phyloP scores from a whole-genome alignment of 2,797 vertebrate genomes.

The Picus viridis region DNA sequence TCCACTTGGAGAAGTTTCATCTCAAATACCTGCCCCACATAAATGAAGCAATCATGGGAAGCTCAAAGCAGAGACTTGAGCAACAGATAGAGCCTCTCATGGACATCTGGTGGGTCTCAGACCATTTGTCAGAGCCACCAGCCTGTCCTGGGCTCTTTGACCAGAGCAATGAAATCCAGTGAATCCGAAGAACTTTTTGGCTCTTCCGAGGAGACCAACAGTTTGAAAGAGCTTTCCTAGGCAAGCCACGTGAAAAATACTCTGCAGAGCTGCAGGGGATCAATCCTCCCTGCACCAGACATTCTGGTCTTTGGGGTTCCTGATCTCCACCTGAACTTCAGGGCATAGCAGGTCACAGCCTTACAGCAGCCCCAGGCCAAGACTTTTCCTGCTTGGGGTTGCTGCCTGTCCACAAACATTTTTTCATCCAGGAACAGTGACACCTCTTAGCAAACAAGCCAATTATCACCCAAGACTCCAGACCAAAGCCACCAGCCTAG shows the following conservation, averaged over 20 bases:
- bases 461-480: not conserved
- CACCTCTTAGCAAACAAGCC: not conserved
- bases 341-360: not conserved
- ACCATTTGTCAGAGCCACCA: not conserved
- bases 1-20: not conserved
- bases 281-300: not conserved
- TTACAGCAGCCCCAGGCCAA: not conserved
- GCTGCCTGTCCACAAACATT: not conserved
- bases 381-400: rapidly evolving
- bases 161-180: not conserved
- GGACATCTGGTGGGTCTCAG: not conserved
- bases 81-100: not conserved
- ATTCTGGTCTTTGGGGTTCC: rapidly evolving
- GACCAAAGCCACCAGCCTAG: not conserved
- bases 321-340: not conserved
- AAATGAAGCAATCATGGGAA: not conserved
- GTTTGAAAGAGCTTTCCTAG: not conserved
- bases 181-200: not conserved
- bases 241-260: not conserved
- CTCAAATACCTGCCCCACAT: not conserved
- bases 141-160: not conserved
- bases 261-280: not conserved
- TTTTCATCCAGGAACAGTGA: not conserved
- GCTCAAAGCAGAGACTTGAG: not conserved
- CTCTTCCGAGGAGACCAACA: not conserved